Evolutionary conservation across 2,888 invertebrate genomes (phyloP), one percentile per base, ranked within the genome.

Genomic region (Ophioninae sp.): DNA sequence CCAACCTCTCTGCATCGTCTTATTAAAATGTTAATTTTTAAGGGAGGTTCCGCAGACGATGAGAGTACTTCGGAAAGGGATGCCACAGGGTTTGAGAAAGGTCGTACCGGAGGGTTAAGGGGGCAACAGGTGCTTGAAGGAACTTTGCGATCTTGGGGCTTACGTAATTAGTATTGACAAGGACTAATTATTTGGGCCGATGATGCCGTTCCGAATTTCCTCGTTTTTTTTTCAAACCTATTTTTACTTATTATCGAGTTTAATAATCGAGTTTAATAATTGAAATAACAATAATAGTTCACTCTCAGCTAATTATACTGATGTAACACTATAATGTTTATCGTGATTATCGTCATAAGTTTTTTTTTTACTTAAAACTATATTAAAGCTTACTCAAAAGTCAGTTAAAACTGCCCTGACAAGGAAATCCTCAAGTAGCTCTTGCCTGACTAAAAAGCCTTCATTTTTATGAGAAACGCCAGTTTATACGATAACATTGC

Each of bases 41-140:
- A 76, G 44, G 6, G 75, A 59, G 41, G 75, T 5, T 44, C 62
- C 50, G 21, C 56, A 57, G 79, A 73, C 72, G 73, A 65, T 39
- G 72, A 41, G 41, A 59, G 39, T 23, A n/a, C 23, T 1, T 21
- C 39, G 73, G 62, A 30, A 73, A 73, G 56, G 56, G 64, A 56
- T 65, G 39, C 50, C 10, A 41, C 41, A 23, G 21, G 8, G 10
- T 62, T 7, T 21, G 68, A 37, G 62, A 56, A 62, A 64, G 59
- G 59, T 57, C 41, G 17, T 23, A 39, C 3, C 21, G 50, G 62
- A 20, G 37, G 67, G 50, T 30, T 6, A 50, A 82, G 86, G 76
- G 84, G 87, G 88, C 89, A 89, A 89, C 89, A 89, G 88, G 89
- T 89, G 87, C 87, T 84, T 86, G 85, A 84, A 88, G 82, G 79